phyloP scores from a whole-genome alignment of 2,888 invertebrate genomes.

The Yponomeuta cagnagella region DNA sequence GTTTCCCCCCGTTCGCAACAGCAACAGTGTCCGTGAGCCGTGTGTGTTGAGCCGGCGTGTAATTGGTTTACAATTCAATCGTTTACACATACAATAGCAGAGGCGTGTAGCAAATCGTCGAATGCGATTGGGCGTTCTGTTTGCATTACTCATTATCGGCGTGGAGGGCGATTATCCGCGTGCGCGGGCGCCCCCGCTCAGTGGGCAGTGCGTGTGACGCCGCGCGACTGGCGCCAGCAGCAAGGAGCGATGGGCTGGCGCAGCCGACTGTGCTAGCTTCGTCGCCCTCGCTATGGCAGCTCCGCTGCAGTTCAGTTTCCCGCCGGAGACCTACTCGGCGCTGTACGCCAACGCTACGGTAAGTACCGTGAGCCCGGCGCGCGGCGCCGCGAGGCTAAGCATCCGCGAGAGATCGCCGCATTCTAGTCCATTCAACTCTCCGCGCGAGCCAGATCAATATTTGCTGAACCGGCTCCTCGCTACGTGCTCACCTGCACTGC shows the following conservation, averaged over 20 bases:
- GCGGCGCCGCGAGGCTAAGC: background rate
- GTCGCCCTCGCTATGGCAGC: background rate
- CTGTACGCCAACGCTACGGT: constrained; percentile 50
- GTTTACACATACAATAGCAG: constrained; percentile 22
- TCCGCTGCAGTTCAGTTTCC: constrained; percentile 51
- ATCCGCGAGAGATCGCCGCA: constrained; percentile 2
- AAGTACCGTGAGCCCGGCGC: constrained; percentile 35
- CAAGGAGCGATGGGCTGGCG: constrained; percentile 47
- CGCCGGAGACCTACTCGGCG: constrained; percentile 64
- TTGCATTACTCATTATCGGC: constrained; percentile 58
- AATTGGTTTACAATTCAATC: background rate
- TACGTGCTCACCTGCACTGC: constrained; percentile 8
- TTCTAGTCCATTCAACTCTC: constrained; percentile 62
- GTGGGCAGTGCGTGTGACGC: constrained; percentile 15
- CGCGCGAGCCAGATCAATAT: constrained; percentile 36
- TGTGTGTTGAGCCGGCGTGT: background rate
- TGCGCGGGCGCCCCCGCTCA: constrained; percentile 29
- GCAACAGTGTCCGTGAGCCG: background rate
- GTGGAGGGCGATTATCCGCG: constrained; percentile 53
- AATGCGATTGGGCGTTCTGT: constrained; percentile 47
- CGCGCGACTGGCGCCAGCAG: constrained; percentile 52
- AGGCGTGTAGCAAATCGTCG: constrained; percentile 38
- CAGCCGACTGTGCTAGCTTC: background rate
- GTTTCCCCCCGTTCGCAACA: background rate
- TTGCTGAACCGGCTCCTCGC: constrained; percentile 22